These are phyloP conservation scores for Sinocyclocheilus anshuiensis DNA, from an alignment of 2,113 vertebrate species.

Conservation along the genomic window DNA sequence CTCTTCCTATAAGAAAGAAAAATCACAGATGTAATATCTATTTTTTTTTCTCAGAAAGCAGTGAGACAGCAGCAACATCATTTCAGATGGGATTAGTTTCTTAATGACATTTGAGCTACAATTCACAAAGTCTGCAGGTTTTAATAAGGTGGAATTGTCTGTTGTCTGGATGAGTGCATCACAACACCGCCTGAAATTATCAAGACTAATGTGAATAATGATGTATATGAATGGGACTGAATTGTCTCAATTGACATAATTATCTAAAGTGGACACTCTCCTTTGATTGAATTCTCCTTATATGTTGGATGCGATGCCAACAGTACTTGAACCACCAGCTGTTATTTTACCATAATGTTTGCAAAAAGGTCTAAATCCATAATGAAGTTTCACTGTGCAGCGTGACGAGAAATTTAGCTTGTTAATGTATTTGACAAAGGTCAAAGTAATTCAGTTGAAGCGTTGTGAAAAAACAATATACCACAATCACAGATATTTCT, in stretches of 20 bases:
- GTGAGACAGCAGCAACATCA: background rate
- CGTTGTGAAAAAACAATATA: background rate
- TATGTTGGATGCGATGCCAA: background rate
- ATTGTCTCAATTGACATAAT: background rate
- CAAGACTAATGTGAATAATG: background rate
- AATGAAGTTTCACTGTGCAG: background rate
- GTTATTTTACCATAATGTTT: conserved; percentile 7
- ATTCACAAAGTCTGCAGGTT: background rate
- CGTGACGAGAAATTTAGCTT: background rate
- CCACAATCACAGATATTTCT: background rate
- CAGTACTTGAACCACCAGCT: conserved; percentile 11
- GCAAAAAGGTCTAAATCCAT: background rate
- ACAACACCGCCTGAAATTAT: background rate
- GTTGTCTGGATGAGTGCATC: background rate
- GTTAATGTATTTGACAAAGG: background rate
- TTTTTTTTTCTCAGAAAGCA: background rate
- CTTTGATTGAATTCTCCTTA: background rate
- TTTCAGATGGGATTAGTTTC: background rate
- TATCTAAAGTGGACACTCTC: background rate
- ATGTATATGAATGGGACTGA: background rate
- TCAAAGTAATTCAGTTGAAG: background rate
- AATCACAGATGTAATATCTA: background rate
- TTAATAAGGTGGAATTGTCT: background rate
- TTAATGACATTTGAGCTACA: background rate
- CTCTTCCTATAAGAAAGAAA: background rate